These are phyloP conservation scores for Botia kubotai DNA, from an alignment of 2,797 vertebrate genomes.

Conservation along the genomic window DNA sequence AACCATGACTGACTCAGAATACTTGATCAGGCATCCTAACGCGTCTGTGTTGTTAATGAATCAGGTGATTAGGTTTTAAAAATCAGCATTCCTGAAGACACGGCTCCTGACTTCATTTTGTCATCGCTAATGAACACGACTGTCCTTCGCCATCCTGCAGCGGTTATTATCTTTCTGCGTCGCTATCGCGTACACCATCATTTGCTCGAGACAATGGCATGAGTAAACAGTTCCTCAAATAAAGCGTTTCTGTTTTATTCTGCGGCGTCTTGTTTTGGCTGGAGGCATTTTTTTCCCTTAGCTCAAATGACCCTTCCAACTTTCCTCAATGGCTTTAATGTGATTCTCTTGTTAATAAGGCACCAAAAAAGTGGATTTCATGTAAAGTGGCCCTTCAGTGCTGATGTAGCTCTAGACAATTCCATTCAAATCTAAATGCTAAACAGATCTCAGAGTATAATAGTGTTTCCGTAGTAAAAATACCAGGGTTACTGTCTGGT, in stretches of 20 bases:
- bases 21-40: slow-evolving; percentile 24
- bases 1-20: slow-evolving; percentile 19
- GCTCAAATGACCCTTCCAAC: slow-evolving; percentile 14
- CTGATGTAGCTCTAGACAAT: background rate
- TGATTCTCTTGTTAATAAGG: slow-evolving; percentile 24
- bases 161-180: slow-evolving; percentile 25
- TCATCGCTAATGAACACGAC: slow-evolving; percentile 9
- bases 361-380: background rate
- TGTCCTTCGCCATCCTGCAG: background rate
- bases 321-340: slow-evolving; percentile 27
- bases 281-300: slow-evolving; percentile 11
- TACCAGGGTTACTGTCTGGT: background rate
- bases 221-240: background rate
- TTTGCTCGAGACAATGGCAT: background rate
- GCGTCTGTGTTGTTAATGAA: slow-evolving; percentile 43
- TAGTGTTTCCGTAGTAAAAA: background rate
- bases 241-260: background rate
- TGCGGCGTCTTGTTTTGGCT: slow-evolving; percentile 32
- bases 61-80: slow-evolving; percentile 37
- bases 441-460: background rate
- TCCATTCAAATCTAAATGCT: slow-evolving; percentile 12
- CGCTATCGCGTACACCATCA: too few relatives aligned
- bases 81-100: slow-evolving; percentile 35
- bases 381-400: background rate
- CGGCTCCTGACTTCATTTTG: background rate